These are phyloP conservation scores for Lateolabrax maculatus DNA, from an alignment of 2,797 vertebrate genomes.

Conservation along the genomic window DNA sequence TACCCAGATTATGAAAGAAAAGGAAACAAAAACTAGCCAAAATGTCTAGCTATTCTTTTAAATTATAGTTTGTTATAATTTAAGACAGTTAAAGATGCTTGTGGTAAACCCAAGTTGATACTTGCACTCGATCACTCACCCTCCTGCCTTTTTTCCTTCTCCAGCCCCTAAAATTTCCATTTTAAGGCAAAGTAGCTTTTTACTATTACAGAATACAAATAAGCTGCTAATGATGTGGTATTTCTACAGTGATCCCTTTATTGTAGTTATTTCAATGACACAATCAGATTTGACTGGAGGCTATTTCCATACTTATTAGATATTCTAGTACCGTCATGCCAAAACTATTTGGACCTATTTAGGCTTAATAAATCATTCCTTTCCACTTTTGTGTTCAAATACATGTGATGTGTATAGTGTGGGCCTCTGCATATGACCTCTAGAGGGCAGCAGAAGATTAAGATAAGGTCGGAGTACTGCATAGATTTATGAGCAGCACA, in stretches of 20 bases:
- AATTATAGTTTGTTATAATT: neutral
- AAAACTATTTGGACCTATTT: neutral
- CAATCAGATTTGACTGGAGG: neutral
- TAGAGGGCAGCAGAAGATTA: constrained; percentile 74
- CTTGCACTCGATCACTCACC: neutral
- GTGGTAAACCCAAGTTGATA: neutral
- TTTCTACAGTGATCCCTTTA: neutral
- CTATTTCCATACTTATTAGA: neutral
- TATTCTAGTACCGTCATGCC: neutral
- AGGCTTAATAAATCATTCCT: neutral
- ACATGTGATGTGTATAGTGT: neutral
- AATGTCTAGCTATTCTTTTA: neutral
- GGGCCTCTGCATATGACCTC: constrained; percentile 35
- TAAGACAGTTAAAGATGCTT: neutral
- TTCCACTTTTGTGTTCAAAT: neutral
- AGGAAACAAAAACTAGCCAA: neutral
- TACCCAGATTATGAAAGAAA: neutral
- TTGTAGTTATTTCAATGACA: neutral
- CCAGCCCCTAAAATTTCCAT: neutral
- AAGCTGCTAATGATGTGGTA: neutral
- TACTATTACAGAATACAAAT: neutral
- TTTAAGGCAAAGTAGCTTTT: neutral
- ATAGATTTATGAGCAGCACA: neutral
- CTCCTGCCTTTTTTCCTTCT: neutral
- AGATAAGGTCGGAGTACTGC: neutral